Conservation (phyloP, 2,113 vertebrate genomes). For the Climacteris rufus region DNA sequence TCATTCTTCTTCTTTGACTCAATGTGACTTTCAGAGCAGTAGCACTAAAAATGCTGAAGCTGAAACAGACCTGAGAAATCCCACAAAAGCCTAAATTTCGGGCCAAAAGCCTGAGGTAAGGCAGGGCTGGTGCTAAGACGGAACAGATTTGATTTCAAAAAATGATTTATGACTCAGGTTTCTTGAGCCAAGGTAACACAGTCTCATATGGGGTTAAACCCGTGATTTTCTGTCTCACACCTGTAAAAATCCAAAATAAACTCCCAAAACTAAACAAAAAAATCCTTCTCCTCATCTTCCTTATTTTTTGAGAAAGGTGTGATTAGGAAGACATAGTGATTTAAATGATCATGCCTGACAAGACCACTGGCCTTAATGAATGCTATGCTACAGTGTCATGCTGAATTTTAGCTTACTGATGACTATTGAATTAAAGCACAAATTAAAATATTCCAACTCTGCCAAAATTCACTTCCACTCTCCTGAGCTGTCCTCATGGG, state of each 20-base stretch:
- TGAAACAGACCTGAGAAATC: slow-evolving; percentile 31
- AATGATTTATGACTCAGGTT: slow-evolving; percentile 7
- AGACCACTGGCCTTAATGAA: neutral
- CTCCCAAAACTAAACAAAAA: neutral
- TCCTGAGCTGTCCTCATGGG: neutral
- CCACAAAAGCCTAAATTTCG: neutral
- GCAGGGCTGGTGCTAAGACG: neutral
- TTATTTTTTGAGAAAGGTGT: neutral
- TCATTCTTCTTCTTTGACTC: neutral
- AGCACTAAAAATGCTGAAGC: neutral
- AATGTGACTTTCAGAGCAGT: neutral
- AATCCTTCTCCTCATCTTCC: neutral
- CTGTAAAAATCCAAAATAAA: neutral
- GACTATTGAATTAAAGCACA: neutral
- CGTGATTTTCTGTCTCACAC: neutral
- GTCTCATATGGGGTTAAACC: neutral
- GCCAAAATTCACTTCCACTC: neutral
- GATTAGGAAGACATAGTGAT: neutral
- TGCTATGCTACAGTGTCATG: neutral
- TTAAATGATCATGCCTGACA: neutral
- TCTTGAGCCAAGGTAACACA: neutral
- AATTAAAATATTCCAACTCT: neutral
- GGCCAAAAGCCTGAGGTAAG: slow-evolving; percentile 31
- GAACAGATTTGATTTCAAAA: neutral
- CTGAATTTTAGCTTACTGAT: neutral